Base-by-base conservation (phyloP, 2,797 vertebrate genomes). In the Lithobates pipiens region DNA sequence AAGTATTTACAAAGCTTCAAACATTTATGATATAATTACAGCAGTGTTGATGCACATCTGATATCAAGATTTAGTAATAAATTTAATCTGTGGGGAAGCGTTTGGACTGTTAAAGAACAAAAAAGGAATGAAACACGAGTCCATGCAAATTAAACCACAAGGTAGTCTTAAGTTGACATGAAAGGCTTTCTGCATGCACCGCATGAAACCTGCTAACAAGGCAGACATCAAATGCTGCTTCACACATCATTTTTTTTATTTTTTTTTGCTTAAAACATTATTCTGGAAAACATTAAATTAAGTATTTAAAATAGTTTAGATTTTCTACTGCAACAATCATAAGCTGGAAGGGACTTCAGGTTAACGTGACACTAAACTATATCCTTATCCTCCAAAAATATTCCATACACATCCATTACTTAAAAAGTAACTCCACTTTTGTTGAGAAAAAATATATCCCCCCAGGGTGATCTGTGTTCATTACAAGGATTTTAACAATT, bases 81-180 rank as follows among this genome's bases (percentile, higher is more conserved):
- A 84, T 84, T 74, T 71, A 34, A 84, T 84, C 83, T 71, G 67
- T 23, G 21, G 34, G 83, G 50, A 50, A 44, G 63, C 34, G 5
- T 76, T 29, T 25, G 50, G 50, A 70, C 50, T 75, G 76, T 61
- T 50, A 50, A 69, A 36, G 68, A 54, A 71, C 10, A 72, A 80
- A 50, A 76, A 54, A 36, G 69, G 29, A 76, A 46, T 10, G 50
- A 83, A 83, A 69, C 34, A 44, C 67, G 27, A 34, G 71, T 57
- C 61, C 74, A 77, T 71, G 82, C 75, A 77, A 84, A 77, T 84
- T 34, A 84, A 84, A 77, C 54, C 75, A 57, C 74, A 83, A 69
- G 77, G 63, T 69, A 69, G 68, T 63, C 83, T 77, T 78, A 78
- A 78, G 32, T 27, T 65, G 75, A 85, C 69, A 79, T 85, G 70